Conservation (phyloP, 1,140 invertebrate genomes). For the Procambarus clarkii region DNA sequence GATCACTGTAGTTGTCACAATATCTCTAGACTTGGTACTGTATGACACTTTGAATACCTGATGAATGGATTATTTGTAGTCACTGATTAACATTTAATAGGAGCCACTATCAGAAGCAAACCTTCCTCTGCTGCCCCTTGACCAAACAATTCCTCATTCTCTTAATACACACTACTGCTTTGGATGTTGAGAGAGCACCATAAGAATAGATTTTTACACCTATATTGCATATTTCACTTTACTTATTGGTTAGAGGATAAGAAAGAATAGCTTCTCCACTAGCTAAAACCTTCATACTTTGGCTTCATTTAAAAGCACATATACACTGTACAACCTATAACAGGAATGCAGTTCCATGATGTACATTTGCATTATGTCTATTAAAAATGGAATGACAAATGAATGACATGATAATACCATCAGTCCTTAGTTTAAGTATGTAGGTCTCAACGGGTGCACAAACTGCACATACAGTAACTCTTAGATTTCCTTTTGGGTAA, state of each 20-base stretch:
- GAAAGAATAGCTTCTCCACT: constrained; percentile 20
- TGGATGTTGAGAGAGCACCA: constrained; percentile 43
- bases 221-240: constrained; percentile 45
- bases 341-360: constrained; percentile 49
- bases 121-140: constrained; percentile 20
- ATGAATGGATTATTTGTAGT: constrained; percentile 17
- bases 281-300: constrained; percentile 45
- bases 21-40: constrained; percentile 1
- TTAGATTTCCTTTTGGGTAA: background rate
- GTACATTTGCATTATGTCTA: constrained; percentile 28
- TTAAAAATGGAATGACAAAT: constrained; percentile 52
- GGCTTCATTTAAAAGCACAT: constrained; percentile 48
- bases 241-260: constrained; percentile 18
- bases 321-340: constrained; percentile 48
- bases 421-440: constrained; percentile 28
- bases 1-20: background rate
- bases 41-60: constrained; percentile 9
- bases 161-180: constrained; percentile 28
- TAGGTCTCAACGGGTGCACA: constrained; percentile 25
- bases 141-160: constrained; percentile 18
- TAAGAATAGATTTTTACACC: constrained; percentile 37
- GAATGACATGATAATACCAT: constrained; percentile 41
- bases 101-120: constrained; percentile 11
- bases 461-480: constrained; percentile 12
- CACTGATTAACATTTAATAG: background rate